These are phyloP conservation scores for Dasypolia templi DNA, from an alignment of 2,888 invertebrate species.

Conservation along the genomic window DNA sequence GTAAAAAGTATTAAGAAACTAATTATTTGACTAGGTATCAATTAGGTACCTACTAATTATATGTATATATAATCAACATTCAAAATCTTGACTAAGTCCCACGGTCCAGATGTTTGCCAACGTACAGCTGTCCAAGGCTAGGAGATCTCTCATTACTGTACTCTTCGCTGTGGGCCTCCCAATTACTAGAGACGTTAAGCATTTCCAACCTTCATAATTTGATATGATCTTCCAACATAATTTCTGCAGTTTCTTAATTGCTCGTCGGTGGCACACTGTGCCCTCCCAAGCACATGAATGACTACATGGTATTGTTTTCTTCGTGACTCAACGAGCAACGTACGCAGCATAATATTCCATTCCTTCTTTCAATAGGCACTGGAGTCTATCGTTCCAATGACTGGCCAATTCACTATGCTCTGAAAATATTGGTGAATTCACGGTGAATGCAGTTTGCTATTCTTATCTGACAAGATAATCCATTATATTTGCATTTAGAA, in stretches of 20 bases:
- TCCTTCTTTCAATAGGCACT: too few relatives aligned
- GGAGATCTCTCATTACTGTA: not conserved
- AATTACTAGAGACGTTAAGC: not conserved
- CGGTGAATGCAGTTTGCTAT: not conserved
- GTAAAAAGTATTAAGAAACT: not conserved
- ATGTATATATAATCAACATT: too few relatives aligned
- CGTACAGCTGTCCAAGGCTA: not conserved
- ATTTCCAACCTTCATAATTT: not conserved
- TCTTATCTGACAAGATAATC: constrained; percentile 11
- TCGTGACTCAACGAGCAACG: too few relatives aligned
- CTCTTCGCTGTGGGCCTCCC: too few relatives aligned
- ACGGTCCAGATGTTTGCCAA: not conserved
- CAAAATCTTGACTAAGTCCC: too few relatives aligned
- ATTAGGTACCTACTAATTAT: too few relatives aligned
- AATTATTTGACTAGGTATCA: not conserved
- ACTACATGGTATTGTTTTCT: too few relatives aligned
- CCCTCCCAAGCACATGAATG: too few relatives aligned
- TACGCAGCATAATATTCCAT: too few relatives aligned
- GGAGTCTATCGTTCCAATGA: not conserved
- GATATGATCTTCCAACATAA: not conserved
- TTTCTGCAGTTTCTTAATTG: not conserved
- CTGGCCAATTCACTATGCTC: constrained; percentile 1
- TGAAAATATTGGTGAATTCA: constrained; percentile 14
- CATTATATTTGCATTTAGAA: not conserved
- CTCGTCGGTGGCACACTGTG: too few relatives aligned